Evolutionary conservation across 2,797 vertebrate species (phyloP).

Genomic region (Lepus oiostolus): DNA sequence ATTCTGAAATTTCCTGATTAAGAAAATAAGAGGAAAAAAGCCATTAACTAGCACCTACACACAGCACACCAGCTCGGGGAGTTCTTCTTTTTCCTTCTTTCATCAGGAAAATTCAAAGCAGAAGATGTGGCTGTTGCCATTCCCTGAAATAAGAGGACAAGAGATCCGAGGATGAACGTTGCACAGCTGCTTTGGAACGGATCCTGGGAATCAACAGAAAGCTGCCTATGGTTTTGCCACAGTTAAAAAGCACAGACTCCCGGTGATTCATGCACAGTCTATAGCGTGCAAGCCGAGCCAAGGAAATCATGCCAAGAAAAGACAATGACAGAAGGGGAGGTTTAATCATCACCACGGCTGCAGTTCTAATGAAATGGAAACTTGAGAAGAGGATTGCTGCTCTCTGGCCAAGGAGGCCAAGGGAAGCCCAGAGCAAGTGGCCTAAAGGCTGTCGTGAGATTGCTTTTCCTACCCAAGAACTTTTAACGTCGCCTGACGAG

Average conservation of each 20-base stretch:
- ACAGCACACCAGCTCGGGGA: conserved; percentile 26
- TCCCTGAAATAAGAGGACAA: conserved; percentile 71
- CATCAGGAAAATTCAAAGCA: conserved; percentile 76
- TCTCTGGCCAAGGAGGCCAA: conserved; percentile 63
- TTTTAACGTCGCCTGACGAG: no score
- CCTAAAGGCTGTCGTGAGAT: conserved; percentile 14
- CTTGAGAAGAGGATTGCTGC: conserved; percentile 76
- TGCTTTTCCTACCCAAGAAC: conserved; percentile 3
- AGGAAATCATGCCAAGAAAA: conserved; percentile 72
- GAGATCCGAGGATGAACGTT: conserved; percentile 75
- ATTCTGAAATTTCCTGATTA: conserved; percentile 73
- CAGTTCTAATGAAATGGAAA: conserved; percentile 77
- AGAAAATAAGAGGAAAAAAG: conserved; percentile 77
- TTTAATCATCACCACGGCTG: conserved; percentile 75
- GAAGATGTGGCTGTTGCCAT: conserved; percentile 70
- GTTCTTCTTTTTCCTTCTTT: conserved; percentile 37
- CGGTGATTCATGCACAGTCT: conserved; percentile 66
- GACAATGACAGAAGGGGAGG: conserved; percentile 66
- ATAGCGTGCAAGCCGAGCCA: conserved; percentile 70
- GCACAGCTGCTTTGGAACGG: conserved; percentile 81
- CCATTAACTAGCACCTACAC: conserved; percentile 75
- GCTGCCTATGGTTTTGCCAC: conserved; percentile 50
- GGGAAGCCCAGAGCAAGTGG: conserved; percentile 38
- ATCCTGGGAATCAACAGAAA: conserved; percentile 79
- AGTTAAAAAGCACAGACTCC: conserved; percentile 72